A percentile compares a stretch with the other conserved stretches of the same genome.
phyloP scores from a whole-genome alignment of 2,888 invertebrate species.

The Halictus ligatus region DNA sequence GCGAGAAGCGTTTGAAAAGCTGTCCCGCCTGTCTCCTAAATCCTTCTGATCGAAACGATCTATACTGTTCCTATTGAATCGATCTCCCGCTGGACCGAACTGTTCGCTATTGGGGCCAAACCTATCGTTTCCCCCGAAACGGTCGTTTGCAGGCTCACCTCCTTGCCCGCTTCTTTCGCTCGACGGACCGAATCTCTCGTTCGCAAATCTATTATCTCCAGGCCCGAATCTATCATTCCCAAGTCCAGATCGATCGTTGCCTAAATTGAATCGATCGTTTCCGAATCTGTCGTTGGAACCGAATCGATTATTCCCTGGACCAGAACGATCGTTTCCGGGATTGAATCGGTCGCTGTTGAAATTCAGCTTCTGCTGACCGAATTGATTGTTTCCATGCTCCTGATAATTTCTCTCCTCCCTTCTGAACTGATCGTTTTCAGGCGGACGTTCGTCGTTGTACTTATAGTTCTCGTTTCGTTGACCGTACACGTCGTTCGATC shows the following conservation, averaged over 20 bases:
- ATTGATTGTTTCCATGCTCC: constrained; percentile 63
- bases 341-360: constrained; percentile 60
- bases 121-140: constrained; percentile 64
- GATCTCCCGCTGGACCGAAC: constrained; percentile 60
- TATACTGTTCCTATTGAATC: constrained; percentile 66
- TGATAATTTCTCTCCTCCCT: constrained; percentile 57
- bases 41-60: constrained; percentile 68
- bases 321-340: constrained; percentile 22
- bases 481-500: constrained; percentile 59
- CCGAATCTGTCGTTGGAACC: constrained; percentile 62
- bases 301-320: constrained; percentile 58
- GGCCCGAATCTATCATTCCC: constrained; percentile 63
- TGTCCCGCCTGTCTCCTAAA: constrained; percentile 65
- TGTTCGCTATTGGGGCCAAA: constrained; percentile 63
- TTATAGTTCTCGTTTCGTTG: constrained; percentile 48
- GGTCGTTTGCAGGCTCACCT: constrained; percentile 61
- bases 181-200: constrained; percentile 65
- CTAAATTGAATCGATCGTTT: constrained; percentile 62
- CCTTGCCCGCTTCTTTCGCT: constrained; percentile 52
- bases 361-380: constrained; percentile 56
- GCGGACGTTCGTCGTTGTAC: constrained; percentile 40
- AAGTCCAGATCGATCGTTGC: constrained; percentile 61
- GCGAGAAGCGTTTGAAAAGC: constrained; percentile 63
- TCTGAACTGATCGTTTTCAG: constrained; percentile 53
- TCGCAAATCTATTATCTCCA: constrained; percentile 54